Percentiles rank a stretch among this genome's conserved stretches.
phyloP scores from a whole-genome alignment of 2,113 vertebrate genomes.

The Indicator maculatus region DNA sequence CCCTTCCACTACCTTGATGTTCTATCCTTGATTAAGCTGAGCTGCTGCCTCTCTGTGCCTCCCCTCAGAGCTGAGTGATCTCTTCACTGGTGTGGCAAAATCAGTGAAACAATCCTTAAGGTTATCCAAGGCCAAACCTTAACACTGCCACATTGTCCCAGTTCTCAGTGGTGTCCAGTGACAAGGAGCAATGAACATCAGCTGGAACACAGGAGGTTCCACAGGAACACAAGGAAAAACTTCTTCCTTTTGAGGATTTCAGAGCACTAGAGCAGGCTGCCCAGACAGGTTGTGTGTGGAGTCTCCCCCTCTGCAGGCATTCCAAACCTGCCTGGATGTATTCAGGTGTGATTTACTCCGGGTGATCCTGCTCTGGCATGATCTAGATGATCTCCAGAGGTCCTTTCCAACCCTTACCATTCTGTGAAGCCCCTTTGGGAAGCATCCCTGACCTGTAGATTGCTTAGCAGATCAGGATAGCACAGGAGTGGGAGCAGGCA shows the following conservation, averaged over 20 bases:
- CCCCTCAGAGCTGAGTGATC: neutral
- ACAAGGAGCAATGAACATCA: too few species aligned
- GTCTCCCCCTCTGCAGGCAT: too few species aligned
- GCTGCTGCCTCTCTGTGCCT: neutral
- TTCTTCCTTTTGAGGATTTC: too few species aligned
- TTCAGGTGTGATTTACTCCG: too few species aligned
- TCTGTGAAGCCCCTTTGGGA: neutral
- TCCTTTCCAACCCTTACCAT: neutral
- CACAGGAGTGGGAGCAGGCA: rapidly evolving
- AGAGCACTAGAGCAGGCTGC: too few species aligned
- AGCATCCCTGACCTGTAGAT: neutral
- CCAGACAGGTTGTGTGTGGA: too few species aligned
- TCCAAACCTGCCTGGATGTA: too few species aligned
- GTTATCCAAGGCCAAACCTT: neutral
- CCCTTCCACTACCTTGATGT: neutral
- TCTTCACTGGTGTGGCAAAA: neutral
- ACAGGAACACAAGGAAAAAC: too few species aligned
- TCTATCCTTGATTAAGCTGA: neutral
- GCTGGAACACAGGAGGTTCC: too few species aligned
- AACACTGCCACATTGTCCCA: neutral
- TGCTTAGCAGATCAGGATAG: neutral
- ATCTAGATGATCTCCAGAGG: too few species aligned
- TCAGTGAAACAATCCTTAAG: neutral
- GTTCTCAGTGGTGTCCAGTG: too few species aligned
- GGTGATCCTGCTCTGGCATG: too few species aligned